These are phyloP conservation scores for Heteromurus nitidus DNA, from an alignment of 2,888 invertebrate species.

Conservation along the genomic window DNA sequence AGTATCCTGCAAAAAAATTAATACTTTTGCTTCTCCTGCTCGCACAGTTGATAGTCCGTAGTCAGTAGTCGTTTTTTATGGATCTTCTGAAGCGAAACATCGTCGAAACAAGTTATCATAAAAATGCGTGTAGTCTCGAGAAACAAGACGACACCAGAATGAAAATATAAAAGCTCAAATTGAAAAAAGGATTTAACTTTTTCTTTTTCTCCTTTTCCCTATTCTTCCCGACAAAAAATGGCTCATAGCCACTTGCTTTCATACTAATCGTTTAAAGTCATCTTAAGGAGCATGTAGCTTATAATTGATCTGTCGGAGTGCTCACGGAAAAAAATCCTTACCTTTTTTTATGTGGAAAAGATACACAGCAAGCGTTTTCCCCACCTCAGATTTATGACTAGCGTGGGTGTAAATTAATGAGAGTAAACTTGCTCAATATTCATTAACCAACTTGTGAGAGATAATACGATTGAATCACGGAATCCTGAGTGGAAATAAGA, in stretches of 20 bases:
- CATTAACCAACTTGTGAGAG: slow-evolving; percentile 36
- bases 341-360: too few species aligned
- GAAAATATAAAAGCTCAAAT: too few species aligned
- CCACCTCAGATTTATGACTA: slow-evolving; percentile 57
- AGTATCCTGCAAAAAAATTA: too few species aligned
- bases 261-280: slow-evolving; percentile 28
- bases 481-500: slow-evolving; percentile 27
- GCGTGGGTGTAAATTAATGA: slow-evolving; percentile 70
- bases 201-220: slow-evolving; percentile 34
- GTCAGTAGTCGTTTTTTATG: too few species aligned
- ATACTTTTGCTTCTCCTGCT: too few species aligned
- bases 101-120: not conserved
- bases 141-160: not conserved
- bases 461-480: not conserved
- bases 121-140: too few species aligned
- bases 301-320: slow-evolving; percentile 65
- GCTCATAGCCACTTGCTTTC: slow-evolving; percentile 40
- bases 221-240: slow-evolving; percentile 48
- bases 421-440: slow-evolving; percentile 58
- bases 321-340: not conserved
- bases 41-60: too few species aligned
- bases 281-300: slow-evolving; percentile 36
- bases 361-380: slow-evolving; percentile 19
- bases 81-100: not conserved
- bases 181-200: slow-evolving; percentile 34